phyloP scores from a whole-genome alignment of 2,888 invertebrate genomes.

The Drosophila helvetica region DNA sequence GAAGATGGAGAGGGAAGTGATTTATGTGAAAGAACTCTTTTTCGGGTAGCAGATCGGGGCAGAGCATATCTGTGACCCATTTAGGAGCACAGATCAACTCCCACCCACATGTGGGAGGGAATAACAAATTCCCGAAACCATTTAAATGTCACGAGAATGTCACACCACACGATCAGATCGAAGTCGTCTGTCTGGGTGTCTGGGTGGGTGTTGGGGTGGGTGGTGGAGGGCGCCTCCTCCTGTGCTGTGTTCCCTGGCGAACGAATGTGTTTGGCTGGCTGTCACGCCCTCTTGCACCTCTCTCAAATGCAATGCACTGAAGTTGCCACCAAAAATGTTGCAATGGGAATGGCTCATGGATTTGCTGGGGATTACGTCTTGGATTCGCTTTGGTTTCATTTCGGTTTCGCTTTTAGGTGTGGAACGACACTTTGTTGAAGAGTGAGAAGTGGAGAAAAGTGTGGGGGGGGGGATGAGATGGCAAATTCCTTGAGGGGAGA shows the following conservation, averaged over 20 bases:
- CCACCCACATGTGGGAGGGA: constrained; percentile 18
- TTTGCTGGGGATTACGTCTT: constrained; percentile 2
- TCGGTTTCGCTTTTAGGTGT: constrained; percentile 19
- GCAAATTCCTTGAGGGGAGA: constrained; percentile 9
- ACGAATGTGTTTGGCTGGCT: constrained; percentile 37
- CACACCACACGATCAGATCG: constrained; percentile 13
- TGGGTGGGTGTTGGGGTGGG: no score
- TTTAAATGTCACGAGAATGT: constrained; percentile 41
- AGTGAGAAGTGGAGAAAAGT: neutral
- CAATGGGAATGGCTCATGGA: neutral
- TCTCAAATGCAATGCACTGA: constrained; percentile 30
- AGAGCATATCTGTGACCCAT: constrained; percentile 26
- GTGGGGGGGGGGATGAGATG: neutral
- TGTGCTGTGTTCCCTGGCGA: constrained; percentile 20
- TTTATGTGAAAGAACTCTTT: constrained; percentile 40
- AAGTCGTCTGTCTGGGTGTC: neutral
- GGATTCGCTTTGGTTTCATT: constrained; percentile 2
- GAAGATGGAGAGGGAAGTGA: constrained; percentile 13
- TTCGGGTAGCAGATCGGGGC: neutral
- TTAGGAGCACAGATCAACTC: constrained; percentile 13
- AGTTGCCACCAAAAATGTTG: neutral
- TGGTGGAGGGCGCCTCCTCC: neutral
- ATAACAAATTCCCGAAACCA: constrained; percentile 33
- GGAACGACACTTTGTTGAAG: constrained; percentile 7
- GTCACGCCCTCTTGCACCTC: constrained; percentile 12